Evolutionary conservation across 2,113 vertebrate species (phyloP).

Genomic region (Malurus melanocephalus): DNA sequence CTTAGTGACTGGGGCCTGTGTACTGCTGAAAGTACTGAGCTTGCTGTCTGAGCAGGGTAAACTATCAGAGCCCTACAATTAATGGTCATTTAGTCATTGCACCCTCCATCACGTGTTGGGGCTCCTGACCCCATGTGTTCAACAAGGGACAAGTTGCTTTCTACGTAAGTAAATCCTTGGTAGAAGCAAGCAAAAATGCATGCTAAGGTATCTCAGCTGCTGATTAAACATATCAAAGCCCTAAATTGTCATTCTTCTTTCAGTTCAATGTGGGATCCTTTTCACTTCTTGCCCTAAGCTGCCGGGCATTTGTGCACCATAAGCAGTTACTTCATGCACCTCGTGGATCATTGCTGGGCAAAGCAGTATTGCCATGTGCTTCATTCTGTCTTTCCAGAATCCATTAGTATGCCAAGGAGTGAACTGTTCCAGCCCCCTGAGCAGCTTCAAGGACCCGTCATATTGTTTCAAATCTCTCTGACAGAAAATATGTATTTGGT

Average conservation of each 20-base stretch:
- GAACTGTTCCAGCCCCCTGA: neutral
- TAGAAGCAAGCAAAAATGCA: neutral
- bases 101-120: neutral
- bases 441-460: neutral
- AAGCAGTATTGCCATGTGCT: neutral
- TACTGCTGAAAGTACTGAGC: neutral
- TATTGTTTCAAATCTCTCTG: neutral
- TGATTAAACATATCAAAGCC: neutral
- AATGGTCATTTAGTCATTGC: neutral
- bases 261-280: neutral
- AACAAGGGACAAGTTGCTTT: neutral
- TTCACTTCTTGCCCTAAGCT: neutral
- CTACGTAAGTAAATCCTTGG: neutral
- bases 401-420: neutral
- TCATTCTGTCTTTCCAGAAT: neutral
- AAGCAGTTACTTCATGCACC: neutral
- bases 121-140: neutral
- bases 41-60: neutral
- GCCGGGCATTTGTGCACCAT: neutral
- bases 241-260: neutral
- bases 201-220: neutral
- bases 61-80: neutral
- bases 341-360: neutral
- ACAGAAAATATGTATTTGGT: neutral
- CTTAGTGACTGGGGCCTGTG: neutral